Conservation (phyloP, 2,797 vertebrate genomes). For the Xerus rutilus region DNA sequence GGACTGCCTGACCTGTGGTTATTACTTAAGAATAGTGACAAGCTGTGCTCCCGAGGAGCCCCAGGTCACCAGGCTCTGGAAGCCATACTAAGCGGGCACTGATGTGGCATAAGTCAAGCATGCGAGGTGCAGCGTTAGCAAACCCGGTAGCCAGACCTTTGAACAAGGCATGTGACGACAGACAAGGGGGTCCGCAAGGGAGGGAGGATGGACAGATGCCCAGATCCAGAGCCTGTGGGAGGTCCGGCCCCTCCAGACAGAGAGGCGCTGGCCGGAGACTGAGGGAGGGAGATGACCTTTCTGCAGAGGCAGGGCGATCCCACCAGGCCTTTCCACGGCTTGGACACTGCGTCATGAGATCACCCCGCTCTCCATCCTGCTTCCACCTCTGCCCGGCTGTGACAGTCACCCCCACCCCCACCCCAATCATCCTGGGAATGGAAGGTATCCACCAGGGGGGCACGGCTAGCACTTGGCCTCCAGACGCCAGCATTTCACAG, state of each 20-base stretch:
- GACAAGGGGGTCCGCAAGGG: background rate
- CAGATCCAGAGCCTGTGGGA: background rate
- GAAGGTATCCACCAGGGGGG: background rate
- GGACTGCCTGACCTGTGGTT: background rate
- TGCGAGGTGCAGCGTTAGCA: background rate
- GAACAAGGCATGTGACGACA: background rate
- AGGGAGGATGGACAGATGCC: background rate
- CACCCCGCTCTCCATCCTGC: background rate
- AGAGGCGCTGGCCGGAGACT: fast-evolving
- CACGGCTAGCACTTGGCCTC: background rate
- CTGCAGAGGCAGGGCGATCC: background rate
- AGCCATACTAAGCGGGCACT: background rate
- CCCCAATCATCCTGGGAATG: background rate
- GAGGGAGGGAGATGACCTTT: background rate
- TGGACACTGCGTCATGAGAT: background rate
- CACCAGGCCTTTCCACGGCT: background rate
- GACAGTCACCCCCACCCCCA: background rate
- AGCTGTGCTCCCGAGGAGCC: background rate
- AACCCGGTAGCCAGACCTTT: background rate
- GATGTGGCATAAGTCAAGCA: background rate
- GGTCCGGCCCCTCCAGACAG: background rate
- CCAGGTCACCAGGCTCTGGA: background rate
- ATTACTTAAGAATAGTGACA: background rate
- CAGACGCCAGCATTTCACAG: background rate
- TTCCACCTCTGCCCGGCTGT: background rate